phyloP scores from a whole-genome alignment of 2,113 vertebrate species.

The Neotoma lepida region DNA sequence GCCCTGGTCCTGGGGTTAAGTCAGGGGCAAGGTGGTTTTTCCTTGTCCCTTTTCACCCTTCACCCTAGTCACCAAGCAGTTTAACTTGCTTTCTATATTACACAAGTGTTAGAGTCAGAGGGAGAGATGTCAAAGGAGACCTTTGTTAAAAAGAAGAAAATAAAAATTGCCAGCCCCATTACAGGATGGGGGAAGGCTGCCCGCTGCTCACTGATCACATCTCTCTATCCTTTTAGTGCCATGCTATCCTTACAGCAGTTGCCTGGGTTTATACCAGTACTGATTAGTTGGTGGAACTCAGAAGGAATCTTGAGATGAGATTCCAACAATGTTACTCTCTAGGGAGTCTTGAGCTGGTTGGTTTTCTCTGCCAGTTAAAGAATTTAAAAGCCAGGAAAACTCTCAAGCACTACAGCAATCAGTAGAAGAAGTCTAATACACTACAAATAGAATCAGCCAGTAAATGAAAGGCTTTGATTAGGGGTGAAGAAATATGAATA shows the following conservation, averaged over 20 bases:
- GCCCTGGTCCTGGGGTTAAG: too few species aligned
- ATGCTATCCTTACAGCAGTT: background rate
- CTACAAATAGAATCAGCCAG: background rate
- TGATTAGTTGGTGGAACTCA: background rate
- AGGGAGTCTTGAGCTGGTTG: background rate
- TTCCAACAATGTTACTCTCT: background rate
- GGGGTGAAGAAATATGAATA: background rate
- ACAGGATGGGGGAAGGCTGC: background rate
- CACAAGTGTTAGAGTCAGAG: background rate
- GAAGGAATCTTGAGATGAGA: background rate
- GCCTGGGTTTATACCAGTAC: too few species aligned
- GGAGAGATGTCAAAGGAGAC: background rate
- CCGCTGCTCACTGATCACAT: background rate
- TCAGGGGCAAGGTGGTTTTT: background rate
- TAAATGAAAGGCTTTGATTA: background rate
- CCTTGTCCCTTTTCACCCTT: background rate
- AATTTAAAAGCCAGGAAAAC: background rate
- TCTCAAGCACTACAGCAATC: too few species aligned
- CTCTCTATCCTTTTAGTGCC: too few species aligned
- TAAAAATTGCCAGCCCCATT: background rate
- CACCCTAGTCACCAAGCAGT: background rate
- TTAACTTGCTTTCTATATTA: background rate
- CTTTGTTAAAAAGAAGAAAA: background rate
- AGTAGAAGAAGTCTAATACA: too few species aligned
- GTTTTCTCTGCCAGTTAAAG: background rate